phyloP scores from a whole-genome alignment of 2,888 invertebrate genomes.

The Idaea dimidiata region DNA sequence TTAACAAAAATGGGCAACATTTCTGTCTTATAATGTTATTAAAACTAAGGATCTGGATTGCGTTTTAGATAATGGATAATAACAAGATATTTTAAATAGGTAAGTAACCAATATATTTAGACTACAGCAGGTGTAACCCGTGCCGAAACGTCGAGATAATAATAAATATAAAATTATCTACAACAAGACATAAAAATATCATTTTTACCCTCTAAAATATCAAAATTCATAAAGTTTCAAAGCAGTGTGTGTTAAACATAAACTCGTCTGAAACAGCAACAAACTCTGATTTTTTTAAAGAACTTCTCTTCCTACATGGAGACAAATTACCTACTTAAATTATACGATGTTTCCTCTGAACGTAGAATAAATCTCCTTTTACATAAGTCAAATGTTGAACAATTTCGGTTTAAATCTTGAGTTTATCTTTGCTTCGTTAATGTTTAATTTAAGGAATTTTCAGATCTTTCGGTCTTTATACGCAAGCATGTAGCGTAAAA shows the following conservation, averaged over 20 bases:
- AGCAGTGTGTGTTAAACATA: conserved; percentile 9
- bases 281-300: conserved; percentile 23
- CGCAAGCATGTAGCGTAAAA: neutral
- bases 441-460: neutral
- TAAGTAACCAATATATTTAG: too few species aligned
- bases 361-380: neutral
- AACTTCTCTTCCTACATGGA: conserved; percentile 17
- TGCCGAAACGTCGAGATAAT: too few species aligned
- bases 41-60: too few species aligned
- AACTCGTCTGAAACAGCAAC: conserved; percentile 15
- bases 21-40: too few species aligned
- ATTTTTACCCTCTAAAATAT: neutral
- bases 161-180: too few species aligned
- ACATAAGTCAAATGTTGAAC: neutral
- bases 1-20: too few species aligned
- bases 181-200: too few species aligned
- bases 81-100: too few species aligned
- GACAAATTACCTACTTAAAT: conserved; percentile 19
- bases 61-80: too few species aligned
- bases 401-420: neutral
- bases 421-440: neutral
- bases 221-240: neutral
- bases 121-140: too few species aligned
- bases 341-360: conserved; percentile 1
- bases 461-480: neutral